Conservation (phyloP, 2,888 invertebrate species). For the Micropterix aruncella region DNA sequence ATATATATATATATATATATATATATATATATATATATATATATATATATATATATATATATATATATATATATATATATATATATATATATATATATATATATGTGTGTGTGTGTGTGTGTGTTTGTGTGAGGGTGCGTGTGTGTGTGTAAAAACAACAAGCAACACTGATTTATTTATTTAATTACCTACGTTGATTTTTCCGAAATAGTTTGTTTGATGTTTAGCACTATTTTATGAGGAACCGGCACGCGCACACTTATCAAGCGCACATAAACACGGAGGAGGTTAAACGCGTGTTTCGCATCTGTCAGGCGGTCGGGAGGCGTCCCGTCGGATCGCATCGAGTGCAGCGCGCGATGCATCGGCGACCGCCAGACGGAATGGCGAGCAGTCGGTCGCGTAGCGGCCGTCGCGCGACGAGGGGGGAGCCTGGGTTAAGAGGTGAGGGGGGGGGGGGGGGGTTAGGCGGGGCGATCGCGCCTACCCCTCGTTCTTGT, state of each 20-base stretch:
- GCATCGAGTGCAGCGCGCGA: not conserved
- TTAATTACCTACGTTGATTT: too few relatives aligned
- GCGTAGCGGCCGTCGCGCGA: not conserved
- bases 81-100: not conserved
- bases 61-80: not conserved
- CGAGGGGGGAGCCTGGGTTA: not conserved
- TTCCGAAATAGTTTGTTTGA: too few relatives aligned
- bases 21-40: not conserved
- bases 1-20: not conserved
- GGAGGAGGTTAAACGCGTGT: too few relatives aligned
- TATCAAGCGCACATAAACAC: too few relatives aligned
- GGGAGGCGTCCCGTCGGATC: not conserved
- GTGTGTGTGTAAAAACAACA: not conserved
- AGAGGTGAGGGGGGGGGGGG: not conserved
- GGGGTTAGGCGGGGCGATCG: not conserved
- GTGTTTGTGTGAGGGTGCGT: too few relatives aligned
- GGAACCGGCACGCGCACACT: too few relatives aligned
- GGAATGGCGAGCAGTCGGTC: not conserved
- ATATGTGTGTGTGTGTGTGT: conserved; percentile 1
- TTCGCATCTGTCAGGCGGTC: not conserved
- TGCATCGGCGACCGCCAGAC: not conserved
- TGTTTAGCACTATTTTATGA: too few relatives aligned
- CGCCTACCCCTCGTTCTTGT: not conserved
- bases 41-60: not conserved
- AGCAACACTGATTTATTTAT: not conserved